Evolutionary conservation across 2,888 invertebrate genomes (phyloP).

Genomic region (Calliopum simillimum): DNA sequence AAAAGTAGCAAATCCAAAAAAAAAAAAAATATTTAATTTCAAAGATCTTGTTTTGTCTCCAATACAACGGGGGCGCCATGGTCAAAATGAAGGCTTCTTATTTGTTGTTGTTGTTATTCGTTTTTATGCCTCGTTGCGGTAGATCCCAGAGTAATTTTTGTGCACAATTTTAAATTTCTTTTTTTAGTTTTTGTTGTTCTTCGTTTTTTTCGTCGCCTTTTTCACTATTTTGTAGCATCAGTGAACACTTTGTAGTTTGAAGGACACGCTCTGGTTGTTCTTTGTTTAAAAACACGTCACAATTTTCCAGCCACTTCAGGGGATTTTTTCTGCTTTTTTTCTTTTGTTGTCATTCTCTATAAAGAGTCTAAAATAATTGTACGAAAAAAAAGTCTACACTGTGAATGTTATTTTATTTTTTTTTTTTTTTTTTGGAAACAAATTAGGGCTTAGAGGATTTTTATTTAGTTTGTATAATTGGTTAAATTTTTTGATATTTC

Average conservation of each 20-base stretch:
- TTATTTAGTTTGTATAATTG: too few species aligned
- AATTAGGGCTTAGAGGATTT: too few species aligned
- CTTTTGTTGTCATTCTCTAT: neutral
- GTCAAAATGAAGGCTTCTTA: too few species aligned
- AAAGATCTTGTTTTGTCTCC: too few species aligned
- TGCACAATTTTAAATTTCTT: neutral
- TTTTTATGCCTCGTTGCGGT: too few species aligned
- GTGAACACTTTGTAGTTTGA: constrained; percentile 5
- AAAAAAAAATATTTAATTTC: too few species aligned
- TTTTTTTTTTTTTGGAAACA: too few species aligned
- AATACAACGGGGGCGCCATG: too few species aligned
- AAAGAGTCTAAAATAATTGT: neutral
- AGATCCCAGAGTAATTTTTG: too few species aligned
- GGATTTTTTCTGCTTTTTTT: constrained; percentile 8
- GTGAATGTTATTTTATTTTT: too few species aligned
- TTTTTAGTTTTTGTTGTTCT: constrained; percentile 4
- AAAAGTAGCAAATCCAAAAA: neutral
- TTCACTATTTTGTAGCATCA: neutral
- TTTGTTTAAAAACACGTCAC: constrained; percentile 25
- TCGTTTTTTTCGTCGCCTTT: neutral
- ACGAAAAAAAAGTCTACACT: neutral
- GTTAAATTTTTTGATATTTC: too few species aligned
- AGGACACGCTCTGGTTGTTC: constrained; percentile 25
- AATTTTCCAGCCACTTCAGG: constrained; percentile 27
- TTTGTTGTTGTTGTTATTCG: too few species aligned